phyloP scores from a whole-genome alignment of 2,888 invertebrate species.

The Eupithecia vulgata region DNA sequence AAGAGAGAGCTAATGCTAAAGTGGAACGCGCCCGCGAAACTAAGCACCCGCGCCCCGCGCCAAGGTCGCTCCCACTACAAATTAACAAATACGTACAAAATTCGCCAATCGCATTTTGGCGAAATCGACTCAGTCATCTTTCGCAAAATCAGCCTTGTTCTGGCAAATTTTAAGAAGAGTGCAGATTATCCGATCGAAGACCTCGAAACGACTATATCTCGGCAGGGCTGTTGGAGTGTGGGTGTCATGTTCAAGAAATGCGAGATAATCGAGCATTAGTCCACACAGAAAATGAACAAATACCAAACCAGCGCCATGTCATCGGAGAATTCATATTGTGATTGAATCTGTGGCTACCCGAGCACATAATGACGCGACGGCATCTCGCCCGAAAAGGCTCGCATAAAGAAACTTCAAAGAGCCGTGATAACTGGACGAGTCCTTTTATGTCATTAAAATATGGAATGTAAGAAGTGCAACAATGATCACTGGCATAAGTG shows the following conservation, averaged over 20 bases:
- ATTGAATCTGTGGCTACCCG: not conserved
- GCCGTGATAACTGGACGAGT: slow-evolving; percentile 4
- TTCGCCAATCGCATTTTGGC: slow-evolving; percentile 28
- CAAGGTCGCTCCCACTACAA: slow-evolving; percentile 66
- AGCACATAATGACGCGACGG: not conserved
- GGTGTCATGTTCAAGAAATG: slow-evolving; percentile 6
- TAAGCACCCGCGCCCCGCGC: slow-evolving; percentile 65
- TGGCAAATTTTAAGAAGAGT: slow-evolving; percentile 7
- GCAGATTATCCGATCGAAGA: not conserved
- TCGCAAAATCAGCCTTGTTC: slow-evolving; percentile 17
- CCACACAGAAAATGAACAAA: slow-evolving; percentile 3
- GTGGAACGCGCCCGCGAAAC: slow-evolving; percentile 80
- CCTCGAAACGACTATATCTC: not conserved
- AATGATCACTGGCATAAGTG: slow-evolving; percentile 34
- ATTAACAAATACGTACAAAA: slow-evolving; percentile 34
- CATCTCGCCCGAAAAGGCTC: slow-evolving; percentile 1
- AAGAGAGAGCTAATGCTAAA: slow-evolving; percentile 80
- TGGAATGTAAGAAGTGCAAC: slow-evolving; percentile 24
- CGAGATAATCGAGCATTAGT: slow-evolving; percentile 10
- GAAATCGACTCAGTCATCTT: slow-evolving; percentile 24
- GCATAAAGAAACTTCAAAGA: not conserved
- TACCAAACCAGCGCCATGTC: not conserved
- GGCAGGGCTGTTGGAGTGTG: not conserved
- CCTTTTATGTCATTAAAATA: slow-evolving; percentile 21
- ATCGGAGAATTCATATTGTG: not conserved